phyloP scores from a whole-genome alignment of 2,888 invertebrate species.

The Seira sanloemensis region DNA sequence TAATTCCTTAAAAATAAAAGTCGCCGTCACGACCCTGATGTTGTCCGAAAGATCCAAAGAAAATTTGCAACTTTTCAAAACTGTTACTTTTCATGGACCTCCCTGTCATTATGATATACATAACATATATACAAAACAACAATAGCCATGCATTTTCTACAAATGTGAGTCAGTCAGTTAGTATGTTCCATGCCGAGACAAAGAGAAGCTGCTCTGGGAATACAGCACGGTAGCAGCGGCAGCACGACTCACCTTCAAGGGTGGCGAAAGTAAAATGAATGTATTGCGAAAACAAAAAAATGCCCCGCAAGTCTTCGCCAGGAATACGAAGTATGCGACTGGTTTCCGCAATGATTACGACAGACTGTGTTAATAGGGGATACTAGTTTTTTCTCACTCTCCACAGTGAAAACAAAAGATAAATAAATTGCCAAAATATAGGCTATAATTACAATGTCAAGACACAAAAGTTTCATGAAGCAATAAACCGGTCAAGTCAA shows the following conservation, averaged over 20 bases:
- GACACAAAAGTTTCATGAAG: constrained; percentile 41
- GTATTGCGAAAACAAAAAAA: too few species aligned
- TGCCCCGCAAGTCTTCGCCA: too few species aligned
- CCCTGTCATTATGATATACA: background rate
- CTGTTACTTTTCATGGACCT: background rate
- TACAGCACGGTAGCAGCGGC: too few species aligned
- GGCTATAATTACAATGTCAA: constrained; percentile 58
- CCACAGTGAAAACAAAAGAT: background rate
- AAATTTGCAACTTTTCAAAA: constrained; percentile 57
- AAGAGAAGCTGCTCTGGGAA: too few species aligned
- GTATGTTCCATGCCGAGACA: too few species aligned
- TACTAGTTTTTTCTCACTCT: background rate
- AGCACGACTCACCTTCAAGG: background rate
- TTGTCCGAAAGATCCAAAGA: constrained; percentile 3
- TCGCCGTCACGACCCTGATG: constrained; percentile 25
- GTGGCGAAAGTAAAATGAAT: too few species aligned
- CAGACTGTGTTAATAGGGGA: too few species aligned
- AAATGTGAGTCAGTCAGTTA: background rate
- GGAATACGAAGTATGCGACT: too few species aligned
- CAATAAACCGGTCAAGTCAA: constrained; percentile 1
- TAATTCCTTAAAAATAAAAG: constrained; percentile 17
- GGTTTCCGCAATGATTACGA: too few species aligned
- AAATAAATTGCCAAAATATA: constrained; percentile 43
- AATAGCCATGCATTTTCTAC: background rate
- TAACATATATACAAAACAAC: background rate